phyloP scores from a whole-genome alignment of 2,888 invertebrate species.

The Tiphia femorata region DNA sequence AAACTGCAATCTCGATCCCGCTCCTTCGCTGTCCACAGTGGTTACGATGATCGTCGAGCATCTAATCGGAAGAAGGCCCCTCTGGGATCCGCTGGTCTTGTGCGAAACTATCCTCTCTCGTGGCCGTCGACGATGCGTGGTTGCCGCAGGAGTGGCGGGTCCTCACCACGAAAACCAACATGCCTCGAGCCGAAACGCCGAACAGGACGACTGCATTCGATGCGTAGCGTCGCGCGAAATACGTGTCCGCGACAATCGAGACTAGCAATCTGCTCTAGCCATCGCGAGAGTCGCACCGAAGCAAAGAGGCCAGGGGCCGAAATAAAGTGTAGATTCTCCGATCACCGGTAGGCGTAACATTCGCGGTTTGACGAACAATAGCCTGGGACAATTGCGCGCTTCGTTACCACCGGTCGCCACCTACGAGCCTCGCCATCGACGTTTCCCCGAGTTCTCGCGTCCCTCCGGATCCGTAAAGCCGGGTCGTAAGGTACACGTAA shows the following conservation, averaged over 20 bases:
- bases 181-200: too few species aligned
- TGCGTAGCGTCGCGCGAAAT: too few species aligned
- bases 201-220: too few species aligned
- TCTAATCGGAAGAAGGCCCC: background rate
- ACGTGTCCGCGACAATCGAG: too few species aligned
- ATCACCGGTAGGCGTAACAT: too few species aligned
- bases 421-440: background rate
- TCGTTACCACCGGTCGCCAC: background rate
- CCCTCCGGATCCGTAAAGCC: background rate
- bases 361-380: too few species aligned
- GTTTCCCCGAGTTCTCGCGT: background rate
- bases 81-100: conserved; percentile 1
- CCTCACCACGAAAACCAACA: too few species aligned
- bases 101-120: background rate
- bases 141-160: background rate
- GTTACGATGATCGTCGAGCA: background rate
- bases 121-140: background rate
- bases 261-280: too few species aligned
- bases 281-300: too few species aligned
- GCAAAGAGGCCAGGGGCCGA: too few species aligned
- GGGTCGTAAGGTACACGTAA: conserved; percentile 42
- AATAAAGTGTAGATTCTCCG: too few species aligned
- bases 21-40: conserved; percentile 15
- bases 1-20: conserved; percentile 20
- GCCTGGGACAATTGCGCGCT: too few species aligned